These are phyloP conservation scores for Drosophila cracens DNA, from an alignment of 2,888 invertebrate species.

Conservation along the genomic window DNA sequence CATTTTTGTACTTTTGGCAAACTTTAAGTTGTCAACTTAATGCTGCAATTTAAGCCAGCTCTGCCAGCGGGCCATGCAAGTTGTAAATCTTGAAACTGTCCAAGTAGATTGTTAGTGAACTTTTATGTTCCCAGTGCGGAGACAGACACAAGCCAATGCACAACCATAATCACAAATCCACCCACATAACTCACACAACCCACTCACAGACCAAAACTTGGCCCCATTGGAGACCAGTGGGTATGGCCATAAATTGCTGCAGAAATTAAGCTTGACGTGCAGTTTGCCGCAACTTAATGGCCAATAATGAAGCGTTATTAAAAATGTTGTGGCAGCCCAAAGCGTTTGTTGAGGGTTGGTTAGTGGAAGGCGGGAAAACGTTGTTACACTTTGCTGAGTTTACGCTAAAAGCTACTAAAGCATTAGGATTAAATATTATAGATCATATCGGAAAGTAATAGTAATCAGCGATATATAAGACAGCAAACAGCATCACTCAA, in stretches of 20 bases:
- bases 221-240: not conserved
- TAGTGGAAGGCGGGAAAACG: too few relatives aligned
- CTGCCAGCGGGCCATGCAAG: slow-evolving; percentile 10
- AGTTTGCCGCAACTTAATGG: slow-evolving; percentile 58
- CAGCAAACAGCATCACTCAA: slow-evolving; percentile 33
- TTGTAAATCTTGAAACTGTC: slow-evolving; percentile 36
- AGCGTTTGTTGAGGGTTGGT: too few relatives aligned
- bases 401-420: slow-evolving; percentile 31
- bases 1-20: slow-evolving; percentile 4
- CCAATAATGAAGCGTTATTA: slow-evolving; percentile 67
- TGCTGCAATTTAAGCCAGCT: slow-evolving; percentile 18
- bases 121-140: slow-evolving; percentile 29
- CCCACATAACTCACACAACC: not conserved
- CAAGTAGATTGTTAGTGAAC: slow-evolving; percentile 38
- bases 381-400: not conserved
- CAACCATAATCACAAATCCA: not conserved
- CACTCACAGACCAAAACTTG: not conserved
- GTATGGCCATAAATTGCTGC: slow-evolving; percentile 30
- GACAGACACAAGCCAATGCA: slow-evolving; percentile 5
- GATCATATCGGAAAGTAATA: slow-evolving; percentile 12
- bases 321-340: slow-evolving; percentile 33
- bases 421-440: slow-evolving; percentile 8
- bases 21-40: slow-evolving; percentile 26
- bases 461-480: slow-evolving; percentile 19
- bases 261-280: slow-evolving; percentile 54